phyloP scores from a whole-genome alignment of 2,113 vertebrate species.

The Talpa occidentalis region DNA sequence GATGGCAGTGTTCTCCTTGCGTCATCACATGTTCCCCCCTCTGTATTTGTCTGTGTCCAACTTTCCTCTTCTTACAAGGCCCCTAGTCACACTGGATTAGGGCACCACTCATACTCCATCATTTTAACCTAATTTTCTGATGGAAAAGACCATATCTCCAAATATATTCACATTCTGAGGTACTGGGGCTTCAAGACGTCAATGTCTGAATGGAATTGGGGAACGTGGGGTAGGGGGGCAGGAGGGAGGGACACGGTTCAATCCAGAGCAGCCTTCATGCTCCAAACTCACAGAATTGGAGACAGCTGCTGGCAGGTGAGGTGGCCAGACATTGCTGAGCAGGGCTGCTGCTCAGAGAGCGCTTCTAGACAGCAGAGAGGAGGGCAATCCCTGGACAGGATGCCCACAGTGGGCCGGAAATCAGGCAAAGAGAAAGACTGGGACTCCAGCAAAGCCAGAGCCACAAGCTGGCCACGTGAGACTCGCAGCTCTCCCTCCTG shows the following conservation, averaged over 20 bases:
- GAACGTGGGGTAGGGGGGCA: no score
- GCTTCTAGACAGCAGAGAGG: background rate
- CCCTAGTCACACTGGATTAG: background rate
- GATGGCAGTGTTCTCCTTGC: background rate
- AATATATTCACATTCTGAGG: background rate
- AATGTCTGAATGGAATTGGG: no score
- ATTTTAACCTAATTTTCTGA: background rate
- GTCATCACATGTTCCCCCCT: background rate
- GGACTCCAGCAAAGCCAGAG: background rate
- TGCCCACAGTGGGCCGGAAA: background rate
- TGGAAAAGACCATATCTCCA: background rate
- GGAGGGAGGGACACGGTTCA: background rate
- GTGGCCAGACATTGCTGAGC: background rate
- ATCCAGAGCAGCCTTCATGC: background rate
- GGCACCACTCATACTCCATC: background rate
- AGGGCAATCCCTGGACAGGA: background rate
- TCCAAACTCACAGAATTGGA: background rate
- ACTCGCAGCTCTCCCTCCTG: background rate
- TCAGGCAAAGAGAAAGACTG: background rate
- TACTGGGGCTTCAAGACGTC: background rate
- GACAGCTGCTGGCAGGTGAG: background rate
- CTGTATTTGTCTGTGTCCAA: background rate
- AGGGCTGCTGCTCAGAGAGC: background rate
- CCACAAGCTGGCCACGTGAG: background rate
- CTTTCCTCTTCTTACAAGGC: background rate